Base-by-base conservation (phyloP, 2,888 invertebrate genomes). In the Tethea ocularis region DNA sequence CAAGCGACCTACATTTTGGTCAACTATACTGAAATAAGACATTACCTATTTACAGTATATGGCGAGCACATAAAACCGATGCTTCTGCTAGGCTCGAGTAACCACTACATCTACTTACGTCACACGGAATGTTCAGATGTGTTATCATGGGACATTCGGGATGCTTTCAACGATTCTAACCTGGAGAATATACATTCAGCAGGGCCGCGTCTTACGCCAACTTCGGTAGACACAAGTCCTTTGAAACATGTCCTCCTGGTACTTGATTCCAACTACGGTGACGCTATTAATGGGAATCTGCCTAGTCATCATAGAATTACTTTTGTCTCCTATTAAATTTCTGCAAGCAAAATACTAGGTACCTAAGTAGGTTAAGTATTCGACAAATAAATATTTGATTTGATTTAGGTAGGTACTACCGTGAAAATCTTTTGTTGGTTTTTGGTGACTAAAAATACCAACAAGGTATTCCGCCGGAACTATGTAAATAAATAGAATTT, bases 191-290 rank as follows among this genome's bases (percentile, higher is more conserved):
- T 95, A 3, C 94, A 94, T 67, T 92, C 91, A 23, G 91, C 94
- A 1, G 89, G 89, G 1, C 87, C 88, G 0, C 88, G 92, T 60
- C 81, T 93, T 36, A 78, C 94, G 29, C 90, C 95, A 3, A 95
- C 94, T 0, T 93, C 95, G 6, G 94, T 94, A 0, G 79, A 93
- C 15, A 87, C 94, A 0, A 95, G 94, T 64, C 88, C 89, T 61
- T 85, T 89, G 59, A 89, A 93, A 63, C 89, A 88, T 58, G 77
- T 89, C 24, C 91, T 95, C 72, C 81, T 95, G 33, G 88, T 95
- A 17, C 82, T 95, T 2, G 94, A 95, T 72, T 94, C 95, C 11
- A 95, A 95, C 72, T 95, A 95, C 78, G 93, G 90, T 0, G 95
- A 95, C 72, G 95, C 91, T 61, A 87, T 95, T 58, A 87, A 91